Evolutionary conservation across 2,113 vertebrate genomes (phyloP), one percentile per base, ranked within the genome.

Genomic region (Hystrix brachyura): DNA sequence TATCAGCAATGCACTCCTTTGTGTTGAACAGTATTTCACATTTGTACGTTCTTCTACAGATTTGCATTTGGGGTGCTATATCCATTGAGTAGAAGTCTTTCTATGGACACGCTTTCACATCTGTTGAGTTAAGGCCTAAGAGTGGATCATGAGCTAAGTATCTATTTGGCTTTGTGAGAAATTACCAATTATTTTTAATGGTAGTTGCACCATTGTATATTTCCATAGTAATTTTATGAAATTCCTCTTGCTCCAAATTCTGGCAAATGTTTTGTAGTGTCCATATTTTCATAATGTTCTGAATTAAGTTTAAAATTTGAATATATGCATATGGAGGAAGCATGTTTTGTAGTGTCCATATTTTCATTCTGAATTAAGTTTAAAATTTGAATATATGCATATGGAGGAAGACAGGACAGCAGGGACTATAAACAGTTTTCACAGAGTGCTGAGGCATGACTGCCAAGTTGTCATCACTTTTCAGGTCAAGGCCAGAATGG

Each of bases 231-330:
- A 10, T 11, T 32, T 32, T 17, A 32, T 15, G n/a, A 72, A 60
- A 83, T 80, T 69, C 38, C 25, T 64, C 0, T 59, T 51, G 46
- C 25, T 48, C 46, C 27, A 38, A 83, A 87, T 19, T 18, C 57
- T 69, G 32, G 38, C 17, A 43, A 74, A 8, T 13, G 3, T 55
- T 82, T 46, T 64, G n/a, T 25, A 1, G 1, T 59, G 7, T 76
- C 48, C n/a, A 53, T 34, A 18, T 90, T 67, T 62, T n/a, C 23
- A 2, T 15, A 48, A 69, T 57, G 71, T 55, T 57, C 55, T 80
- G 21, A 90, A 32, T 80, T 34, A 67, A 90, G 69, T 92, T 69
- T 55, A 53, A 43, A 83, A 91, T 57, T 60, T 81, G 83, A 64
- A 67, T 72, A 19, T 7, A 7, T 23, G 12, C 2, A 3, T 51